These are phyloP conservation scores for Petrosia ficiformis DNA, from an alignment of 37 sponge, comb jelly and placozoan species.

Conservation along the genomic window DNA sequence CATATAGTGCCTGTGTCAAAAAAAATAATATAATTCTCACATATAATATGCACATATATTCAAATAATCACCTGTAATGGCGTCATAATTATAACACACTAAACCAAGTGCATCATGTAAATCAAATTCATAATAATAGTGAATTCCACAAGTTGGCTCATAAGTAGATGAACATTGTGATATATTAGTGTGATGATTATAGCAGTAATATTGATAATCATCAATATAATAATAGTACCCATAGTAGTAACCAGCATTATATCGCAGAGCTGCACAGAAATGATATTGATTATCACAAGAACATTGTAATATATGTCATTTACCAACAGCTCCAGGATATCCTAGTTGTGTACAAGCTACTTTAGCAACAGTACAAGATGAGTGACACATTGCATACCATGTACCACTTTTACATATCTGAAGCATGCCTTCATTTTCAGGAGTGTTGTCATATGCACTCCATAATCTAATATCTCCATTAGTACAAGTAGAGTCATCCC, in stretches of 20 bases:
- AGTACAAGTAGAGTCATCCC: too few species aligned
- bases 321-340: constrained; percentile 4
- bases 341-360: neutral
- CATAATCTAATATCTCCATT: neutral
- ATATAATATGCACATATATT: neutral
- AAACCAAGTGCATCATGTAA: neutral
- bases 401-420: neutral
- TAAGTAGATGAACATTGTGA: neutral
- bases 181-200: neutral
- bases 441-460: neutral
- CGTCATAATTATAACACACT: too few species aligned
- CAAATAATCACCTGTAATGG: too few species aligned
- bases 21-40: neutral
- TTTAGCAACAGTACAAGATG: neutral
- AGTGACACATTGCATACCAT: neutral
- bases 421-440: neutral
- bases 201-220: neutral
- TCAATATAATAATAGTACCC: neutral
- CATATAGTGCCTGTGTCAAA: neutral
- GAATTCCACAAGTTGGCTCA: neutral
- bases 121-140: too few species aligned
- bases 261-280: neutral
- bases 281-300: neutral
- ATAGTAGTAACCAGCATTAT: neutral
- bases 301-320: neutral